Evolutionary conservation across 2,797 vertebrate species (phyloP).

Genomic region (Columba guinea): DNA sequence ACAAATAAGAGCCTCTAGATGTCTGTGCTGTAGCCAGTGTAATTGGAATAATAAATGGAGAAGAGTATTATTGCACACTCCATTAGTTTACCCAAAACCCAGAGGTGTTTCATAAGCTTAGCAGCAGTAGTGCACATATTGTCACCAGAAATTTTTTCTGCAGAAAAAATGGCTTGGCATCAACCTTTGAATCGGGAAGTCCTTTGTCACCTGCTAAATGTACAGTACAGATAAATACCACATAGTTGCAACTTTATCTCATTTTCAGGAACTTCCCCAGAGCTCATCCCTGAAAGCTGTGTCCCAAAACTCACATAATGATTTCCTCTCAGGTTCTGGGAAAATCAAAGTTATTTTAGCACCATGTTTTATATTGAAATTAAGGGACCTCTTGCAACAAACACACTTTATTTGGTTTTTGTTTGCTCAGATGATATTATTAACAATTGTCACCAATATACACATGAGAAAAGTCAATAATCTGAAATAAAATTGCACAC

Average conservation of each 20-base stretch:
- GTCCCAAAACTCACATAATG: not conserved
- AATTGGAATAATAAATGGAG: not conserved
- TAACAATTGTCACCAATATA: not conserved
- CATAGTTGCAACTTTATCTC: not conserved
- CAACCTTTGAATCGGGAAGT: not conserved
- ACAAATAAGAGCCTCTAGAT: not conserved
- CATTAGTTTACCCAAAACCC: not conserved
- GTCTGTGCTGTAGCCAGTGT: not conserved
- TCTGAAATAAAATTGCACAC: constrained; percentile 19
- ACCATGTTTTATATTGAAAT: not conserved
- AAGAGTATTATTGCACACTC: not conserved
- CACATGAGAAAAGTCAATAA: not conserved
- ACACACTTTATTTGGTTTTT: not conserved
- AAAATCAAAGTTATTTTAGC: not conserved
- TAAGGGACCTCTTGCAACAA: not conserved
- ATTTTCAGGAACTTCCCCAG: not conserved
- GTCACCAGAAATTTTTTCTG: not conserved
- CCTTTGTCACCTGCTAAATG: not conserved
- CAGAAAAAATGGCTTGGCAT: not conserved
- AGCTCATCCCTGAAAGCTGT: not conserved
- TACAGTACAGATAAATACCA: not conserved
- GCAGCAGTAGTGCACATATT: not conserved
- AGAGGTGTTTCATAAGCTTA: not conserved
- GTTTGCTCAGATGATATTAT: not conserved
- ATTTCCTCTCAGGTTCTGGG: not conserved